Percentiles rank a stretch among this genome's conserved stretches.
These are phyloP conservation scores for Okapia johnstoni DNA, from an alignment of 2,113 vertebrate genomes.

Conservation along the genomic window DNA sequence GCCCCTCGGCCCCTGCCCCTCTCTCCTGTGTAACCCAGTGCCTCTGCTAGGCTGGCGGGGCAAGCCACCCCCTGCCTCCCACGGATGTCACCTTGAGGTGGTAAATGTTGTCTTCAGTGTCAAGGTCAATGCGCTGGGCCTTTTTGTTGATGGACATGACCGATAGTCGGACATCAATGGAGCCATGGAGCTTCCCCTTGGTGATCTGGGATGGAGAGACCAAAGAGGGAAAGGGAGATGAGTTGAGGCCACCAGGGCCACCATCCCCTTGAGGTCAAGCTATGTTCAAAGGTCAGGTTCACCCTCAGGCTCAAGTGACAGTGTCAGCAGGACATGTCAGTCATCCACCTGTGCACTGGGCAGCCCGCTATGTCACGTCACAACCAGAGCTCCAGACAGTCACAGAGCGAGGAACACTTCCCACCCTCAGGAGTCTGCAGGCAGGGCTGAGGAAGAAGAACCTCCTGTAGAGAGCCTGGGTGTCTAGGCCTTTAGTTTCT, in stretches of 20 bases:
- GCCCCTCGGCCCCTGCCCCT: not conserved
- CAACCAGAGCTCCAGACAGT: not conserved
- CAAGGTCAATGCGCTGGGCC: conserved; percentile 91
- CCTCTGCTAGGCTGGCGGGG: not conserved
- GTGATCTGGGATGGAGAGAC: conserved; percentile 77
- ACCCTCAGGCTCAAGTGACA: not conserved
- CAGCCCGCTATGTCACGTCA: not conserved
- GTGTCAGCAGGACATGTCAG: not conserved
- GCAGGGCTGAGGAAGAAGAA: not conserved
- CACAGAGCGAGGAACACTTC: not conserved
- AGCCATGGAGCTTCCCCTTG: conserved; percentile 91
- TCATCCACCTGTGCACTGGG: not conserved
- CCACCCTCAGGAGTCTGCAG: not conserved
- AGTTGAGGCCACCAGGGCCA: not conserved
- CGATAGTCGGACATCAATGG: conserved; percentile 89
- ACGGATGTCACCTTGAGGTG: conserved; percentile 89
- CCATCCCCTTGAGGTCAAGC: not conserved
- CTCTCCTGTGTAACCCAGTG: not conserved
- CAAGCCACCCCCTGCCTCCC: not conserved
- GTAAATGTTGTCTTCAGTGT: conserved; percentile 92
- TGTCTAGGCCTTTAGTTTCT: not conserved
- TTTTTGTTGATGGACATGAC: conserved; percentile 97
- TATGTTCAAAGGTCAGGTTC: not conserved
- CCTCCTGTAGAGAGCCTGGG: not conserved
- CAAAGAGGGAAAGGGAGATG: not conserved